These are phyloP conservation scores for Apamea epomidion DNA, from an alignment of 2,888 invertebrate species.

Conservation along the genomic window DNA sequence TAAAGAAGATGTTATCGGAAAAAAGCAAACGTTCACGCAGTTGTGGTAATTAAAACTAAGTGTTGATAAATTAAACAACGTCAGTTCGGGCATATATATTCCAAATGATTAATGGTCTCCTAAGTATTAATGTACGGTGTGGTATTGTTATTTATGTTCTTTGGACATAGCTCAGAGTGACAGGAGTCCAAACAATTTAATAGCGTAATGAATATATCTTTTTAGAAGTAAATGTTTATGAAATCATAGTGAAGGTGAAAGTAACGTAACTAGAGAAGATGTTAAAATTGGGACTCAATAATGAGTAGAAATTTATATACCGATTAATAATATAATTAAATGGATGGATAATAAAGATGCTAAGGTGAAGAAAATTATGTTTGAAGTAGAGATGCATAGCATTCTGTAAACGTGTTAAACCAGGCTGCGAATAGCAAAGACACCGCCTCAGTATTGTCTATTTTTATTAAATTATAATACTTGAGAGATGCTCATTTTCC, in stretches of 20 bases:
- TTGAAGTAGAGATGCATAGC: not conserved
- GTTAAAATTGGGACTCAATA: conserved; percentile 6
- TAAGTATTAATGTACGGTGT: conserved; percentile 6
- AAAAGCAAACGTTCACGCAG: conserved; percentile 21
- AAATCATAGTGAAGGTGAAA: conserved; percentile 42
- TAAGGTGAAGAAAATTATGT: not conserved
- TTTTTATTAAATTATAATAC: conserved; percentile 56
- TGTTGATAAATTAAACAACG: conserved; percentile 49
- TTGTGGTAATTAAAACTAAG: conserved; percentile 48
- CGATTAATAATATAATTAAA: not conserved
- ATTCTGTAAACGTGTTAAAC: conserved; percentile 11
- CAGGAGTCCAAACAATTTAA: conserved; percentile 33
- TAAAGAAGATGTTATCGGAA: conserved; percentile 27
- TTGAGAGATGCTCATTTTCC: conserved; percentile 67
- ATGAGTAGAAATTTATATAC: conserved; percentile 20
- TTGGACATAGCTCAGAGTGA: conserved; percentile 10
- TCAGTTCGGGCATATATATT: conserved; percentile 36
- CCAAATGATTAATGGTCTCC: conserved; percentile 49
- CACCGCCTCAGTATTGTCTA: conserved; percentile 35
- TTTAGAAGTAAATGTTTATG: conserved; percentile 8
- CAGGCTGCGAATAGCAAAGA: conserved; percentile 23
- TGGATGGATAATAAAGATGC: not conserved
- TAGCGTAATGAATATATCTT: conserved; percentile 24
- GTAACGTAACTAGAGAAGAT: not conserved
- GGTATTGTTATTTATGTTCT: conserved; percentile 22